phyloP scores from a whole-genome alignment of 2,113 vertebrate species.

The Scartelaos histophorus region DNA sequence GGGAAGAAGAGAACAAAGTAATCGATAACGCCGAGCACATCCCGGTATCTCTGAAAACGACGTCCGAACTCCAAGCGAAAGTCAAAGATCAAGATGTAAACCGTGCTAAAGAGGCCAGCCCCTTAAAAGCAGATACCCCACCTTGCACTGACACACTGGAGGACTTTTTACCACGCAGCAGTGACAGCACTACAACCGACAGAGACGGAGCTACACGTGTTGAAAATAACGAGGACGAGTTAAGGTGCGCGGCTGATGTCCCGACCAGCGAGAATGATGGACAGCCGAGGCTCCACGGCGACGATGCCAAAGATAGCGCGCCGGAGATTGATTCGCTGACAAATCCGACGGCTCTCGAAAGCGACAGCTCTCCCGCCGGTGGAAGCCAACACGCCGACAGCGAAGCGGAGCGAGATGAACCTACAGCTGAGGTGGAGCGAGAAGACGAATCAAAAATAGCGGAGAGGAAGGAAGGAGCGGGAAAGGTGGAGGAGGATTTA shows the following conservation, averaged over 20 bases:
- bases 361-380: conserved; percentile 30
- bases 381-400: conserved; percentile 24
- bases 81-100: conserved; percentile 31
- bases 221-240: conserved; percentile 28
- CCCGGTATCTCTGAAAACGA: conserved; percentile 39
- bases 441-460: conserved; percentile 8
- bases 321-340: conserved; percentile 26
- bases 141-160: conserved; percentile 45
- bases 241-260: conserved; percentile 7
- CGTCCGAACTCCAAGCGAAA: conserved; percentile 21
- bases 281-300: conserved; percentile 26
- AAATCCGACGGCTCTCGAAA: conserved; percentile 6
- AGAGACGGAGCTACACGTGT: conserved; percentile 46
- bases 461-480: conserved; percentile 21
- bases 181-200: conserved; percentile 31
- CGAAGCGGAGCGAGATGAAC: conserved; percentile 21
- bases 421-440: not conserved
- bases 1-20: conserved; percentile 26
- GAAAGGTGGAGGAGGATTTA: conserved; percentile 15
- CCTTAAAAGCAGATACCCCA: conserved; percentile 56
- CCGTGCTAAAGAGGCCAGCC: conserved; percentile 44
- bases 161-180: conserved; percentile 44
- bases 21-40: conserved; percentile 27
- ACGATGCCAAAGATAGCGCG: conserved; percentile 27
- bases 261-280: conserved; percentile 24